Evolutionary conservation across 2,113 vertebrate genomes (phyloP).

Genomic region (Connochaetes taurinus): DNA sequence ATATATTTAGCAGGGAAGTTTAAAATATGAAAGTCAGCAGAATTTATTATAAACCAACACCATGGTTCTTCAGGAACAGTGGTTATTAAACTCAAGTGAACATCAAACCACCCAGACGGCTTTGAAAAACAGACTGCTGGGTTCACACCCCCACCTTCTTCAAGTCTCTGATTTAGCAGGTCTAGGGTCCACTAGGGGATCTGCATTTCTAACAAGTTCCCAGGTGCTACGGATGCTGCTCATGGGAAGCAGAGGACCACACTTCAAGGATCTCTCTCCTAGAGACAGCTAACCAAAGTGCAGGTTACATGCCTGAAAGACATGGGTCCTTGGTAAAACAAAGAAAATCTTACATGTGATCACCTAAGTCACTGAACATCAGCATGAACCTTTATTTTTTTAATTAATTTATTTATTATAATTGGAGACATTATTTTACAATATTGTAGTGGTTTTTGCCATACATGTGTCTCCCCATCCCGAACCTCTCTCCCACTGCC

Average conservation of each 20-base stretch:
- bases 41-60: not conserved
- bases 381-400: not conserved
- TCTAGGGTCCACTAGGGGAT: not conserved
- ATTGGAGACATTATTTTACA: not conserved
- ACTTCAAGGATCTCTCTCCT: not conserved
- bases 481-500: not conserved
- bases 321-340: not conserved
- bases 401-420: not conserved
- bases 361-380: not conserved
- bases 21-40: not conserved
- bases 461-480: fast-evolving
- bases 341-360: not conserved
- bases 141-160: not conserved
- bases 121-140: not conserved
- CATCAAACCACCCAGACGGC: not conserved
- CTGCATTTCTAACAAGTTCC: not conserved
- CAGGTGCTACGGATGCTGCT: not conserved
- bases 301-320: not conserved
- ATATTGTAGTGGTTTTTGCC: not conserved
- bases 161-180: not conserved
- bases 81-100: not conserved
- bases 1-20: not conserved
- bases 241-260: not conserved
- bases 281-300: not conserved
- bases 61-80: not conserved